phyloP scores from a whole-genome alignment of 2,797 vertebrate genomes.

The Coendou prehensilis region DNA sequence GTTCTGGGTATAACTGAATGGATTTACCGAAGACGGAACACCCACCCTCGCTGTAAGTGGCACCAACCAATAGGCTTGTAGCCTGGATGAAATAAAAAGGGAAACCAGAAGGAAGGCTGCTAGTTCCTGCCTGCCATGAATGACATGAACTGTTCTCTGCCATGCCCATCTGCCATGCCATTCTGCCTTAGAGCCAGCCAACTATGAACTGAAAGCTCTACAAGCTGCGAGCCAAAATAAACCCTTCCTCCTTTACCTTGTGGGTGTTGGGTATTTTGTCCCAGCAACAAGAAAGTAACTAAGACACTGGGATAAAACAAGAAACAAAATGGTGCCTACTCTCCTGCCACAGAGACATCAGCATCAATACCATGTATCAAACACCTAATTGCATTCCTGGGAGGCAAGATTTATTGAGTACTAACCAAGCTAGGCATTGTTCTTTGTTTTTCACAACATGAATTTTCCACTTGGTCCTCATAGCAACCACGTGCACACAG shows the following conservation, averaged over 20 bases:
- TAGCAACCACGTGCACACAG: neutral
- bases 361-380: neutral
- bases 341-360: neutral
- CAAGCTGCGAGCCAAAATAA: neutral
- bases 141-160: neutral
- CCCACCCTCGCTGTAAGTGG: neutral
- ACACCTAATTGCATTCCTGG: neutral
- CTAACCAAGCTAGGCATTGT: neutral
- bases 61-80: neutral
- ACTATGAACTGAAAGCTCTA: neutral
- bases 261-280: neutral
- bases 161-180: neutral
- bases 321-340: neutral
- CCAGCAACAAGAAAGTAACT: neutral
- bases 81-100: neutral
- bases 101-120: neutral
- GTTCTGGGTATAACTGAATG: too few relatives aligned
- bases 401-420: neutral
- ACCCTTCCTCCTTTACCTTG: neutral
- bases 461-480: neutral
- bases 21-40: too few relatives aligned
- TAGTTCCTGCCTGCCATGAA: neutral
- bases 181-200: neutral
- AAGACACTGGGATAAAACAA: neutral
- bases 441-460: neutral